Evolutionary conservation across 2,113 vertebrate genomes (phyloP).

Genomic region (Pteropus alecto): DNA sequence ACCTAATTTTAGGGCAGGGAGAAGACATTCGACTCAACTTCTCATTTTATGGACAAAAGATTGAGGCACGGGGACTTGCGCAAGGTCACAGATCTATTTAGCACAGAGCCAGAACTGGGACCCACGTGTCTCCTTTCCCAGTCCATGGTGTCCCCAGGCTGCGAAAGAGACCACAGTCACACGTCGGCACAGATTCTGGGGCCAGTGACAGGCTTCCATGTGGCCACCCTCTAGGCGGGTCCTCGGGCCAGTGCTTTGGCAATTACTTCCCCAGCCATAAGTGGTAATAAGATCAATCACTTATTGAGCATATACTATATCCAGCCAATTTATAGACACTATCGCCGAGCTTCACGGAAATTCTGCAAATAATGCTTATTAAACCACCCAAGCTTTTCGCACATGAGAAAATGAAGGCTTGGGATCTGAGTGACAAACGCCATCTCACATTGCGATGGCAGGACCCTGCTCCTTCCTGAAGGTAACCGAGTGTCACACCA

Average conservation of each 20-base stretch:
- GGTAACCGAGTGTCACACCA: background rate
- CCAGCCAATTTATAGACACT: background rate
- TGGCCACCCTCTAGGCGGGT: background rate
- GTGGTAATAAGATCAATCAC: background rate
- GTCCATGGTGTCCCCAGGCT: fast-evolving
- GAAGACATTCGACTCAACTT: background rate
- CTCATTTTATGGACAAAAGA: background rate
- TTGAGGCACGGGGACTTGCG: background rate
- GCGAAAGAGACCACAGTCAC: background rate
- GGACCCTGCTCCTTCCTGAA: background rate
- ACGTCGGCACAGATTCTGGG: background rate
- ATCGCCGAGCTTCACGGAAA: background rate
- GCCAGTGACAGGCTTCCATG: background rate
- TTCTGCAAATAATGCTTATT: background rate
- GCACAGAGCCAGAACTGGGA: background rate
- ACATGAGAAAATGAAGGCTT: background rate
- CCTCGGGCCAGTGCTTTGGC: background rate
- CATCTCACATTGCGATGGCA: background rate
- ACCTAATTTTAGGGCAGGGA: background rate
- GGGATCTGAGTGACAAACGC: background rate
- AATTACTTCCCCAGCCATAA: background rate
- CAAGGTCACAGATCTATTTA: background rate
- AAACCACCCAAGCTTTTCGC: background rate
- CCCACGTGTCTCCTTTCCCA: too few relatives aligned
- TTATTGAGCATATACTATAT: background rate